Conservation (phyloP, 2,113 vertebrate species). For the Choloepus hoffmanni region DNA sequence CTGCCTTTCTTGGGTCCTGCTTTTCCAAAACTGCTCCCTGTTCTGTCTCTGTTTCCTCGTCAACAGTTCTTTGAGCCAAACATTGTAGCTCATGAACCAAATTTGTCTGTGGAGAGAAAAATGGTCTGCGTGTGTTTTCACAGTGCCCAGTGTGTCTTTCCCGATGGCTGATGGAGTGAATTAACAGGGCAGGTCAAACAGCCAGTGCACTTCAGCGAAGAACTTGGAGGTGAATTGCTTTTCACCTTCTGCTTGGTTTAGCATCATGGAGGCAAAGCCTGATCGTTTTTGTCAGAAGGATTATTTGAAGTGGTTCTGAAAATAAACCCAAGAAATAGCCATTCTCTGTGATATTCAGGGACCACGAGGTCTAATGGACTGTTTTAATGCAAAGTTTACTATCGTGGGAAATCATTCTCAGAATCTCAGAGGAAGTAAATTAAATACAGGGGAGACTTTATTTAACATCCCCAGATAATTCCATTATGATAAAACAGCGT, state of each 20-base stretch:
- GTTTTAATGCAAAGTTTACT: background rate
- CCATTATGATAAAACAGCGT: background rate
- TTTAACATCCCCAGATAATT: background rate
- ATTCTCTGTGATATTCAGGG: background rate
- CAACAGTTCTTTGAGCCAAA: background rate
- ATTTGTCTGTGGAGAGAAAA: background rate
- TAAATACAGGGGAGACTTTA: accelerated
- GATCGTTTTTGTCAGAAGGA: background rate
- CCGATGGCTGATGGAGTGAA: accelerated
- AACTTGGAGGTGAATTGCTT: background rate
- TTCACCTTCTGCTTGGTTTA: background rate
- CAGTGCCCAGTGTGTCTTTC: accelerated
- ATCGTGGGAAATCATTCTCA: background rate
- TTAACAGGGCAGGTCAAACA: background rate
- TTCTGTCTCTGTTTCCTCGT: background rate
- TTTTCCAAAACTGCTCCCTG: background rate
- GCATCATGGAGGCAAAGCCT: background rate
- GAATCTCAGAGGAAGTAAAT: background rate
- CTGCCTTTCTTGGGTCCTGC: background rate
- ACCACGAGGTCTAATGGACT: background rate
- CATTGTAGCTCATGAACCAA: background rate
- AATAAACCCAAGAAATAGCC: background rate
- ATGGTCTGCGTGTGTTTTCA: background rate
- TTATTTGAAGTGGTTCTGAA: background rate
- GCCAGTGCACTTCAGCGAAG: accelerated